phyloP scores from a whole-genome alignment of 2,113 vertebrate species.

The Phodopus roborovskii region DNA sequence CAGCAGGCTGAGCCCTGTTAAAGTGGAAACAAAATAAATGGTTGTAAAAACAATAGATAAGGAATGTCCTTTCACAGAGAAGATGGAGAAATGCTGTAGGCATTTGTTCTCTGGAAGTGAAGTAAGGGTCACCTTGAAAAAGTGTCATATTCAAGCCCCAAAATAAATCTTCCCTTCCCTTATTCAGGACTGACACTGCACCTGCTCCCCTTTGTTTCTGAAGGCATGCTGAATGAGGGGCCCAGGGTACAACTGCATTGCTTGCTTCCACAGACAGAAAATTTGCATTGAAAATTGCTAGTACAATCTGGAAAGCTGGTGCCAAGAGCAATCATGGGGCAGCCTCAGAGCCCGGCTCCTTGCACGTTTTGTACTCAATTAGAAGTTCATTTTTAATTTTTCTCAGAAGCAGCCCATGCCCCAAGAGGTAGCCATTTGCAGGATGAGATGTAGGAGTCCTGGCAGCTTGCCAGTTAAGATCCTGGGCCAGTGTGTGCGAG shows the following conservation, averaged over 20 bases:
- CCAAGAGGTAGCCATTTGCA: not conserved
- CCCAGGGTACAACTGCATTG: fast-evolving
- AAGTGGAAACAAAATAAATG: not conserved
- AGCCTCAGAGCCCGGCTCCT: fast-evolving
- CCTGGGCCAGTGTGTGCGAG: not conserved
- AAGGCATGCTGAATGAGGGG: fast-evolving
- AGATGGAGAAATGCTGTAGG: not conserved
- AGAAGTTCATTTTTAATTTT: conserved; percentile 49
- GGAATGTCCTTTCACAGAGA: not conserved
- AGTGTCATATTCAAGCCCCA: not conserved
- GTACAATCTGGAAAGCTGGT: no score
- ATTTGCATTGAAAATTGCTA: not conserved
- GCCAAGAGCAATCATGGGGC: not conserved
- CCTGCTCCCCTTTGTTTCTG: not conserved
- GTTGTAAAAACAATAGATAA: fast-evolving
- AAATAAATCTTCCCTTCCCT: not conserved
- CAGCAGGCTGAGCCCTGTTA: not conserved
- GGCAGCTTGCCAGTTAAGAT: not conserved
- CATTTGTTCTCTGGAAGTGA: not conserved
- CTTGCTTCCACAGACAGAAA: not conserved
- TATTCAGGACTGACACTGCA: not conserved
- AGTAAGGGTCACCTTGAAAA: conserved; percentile 84
- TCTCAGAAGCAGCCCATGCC: not conserved
- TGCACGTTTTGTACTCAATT: fast-evolving
- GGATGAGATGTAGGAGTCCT: not conserved